Evolutionary conservation across 2,113 vertebrate genomes (phyloP).

Genomic region (Dasyprocta punctata): DNA sequence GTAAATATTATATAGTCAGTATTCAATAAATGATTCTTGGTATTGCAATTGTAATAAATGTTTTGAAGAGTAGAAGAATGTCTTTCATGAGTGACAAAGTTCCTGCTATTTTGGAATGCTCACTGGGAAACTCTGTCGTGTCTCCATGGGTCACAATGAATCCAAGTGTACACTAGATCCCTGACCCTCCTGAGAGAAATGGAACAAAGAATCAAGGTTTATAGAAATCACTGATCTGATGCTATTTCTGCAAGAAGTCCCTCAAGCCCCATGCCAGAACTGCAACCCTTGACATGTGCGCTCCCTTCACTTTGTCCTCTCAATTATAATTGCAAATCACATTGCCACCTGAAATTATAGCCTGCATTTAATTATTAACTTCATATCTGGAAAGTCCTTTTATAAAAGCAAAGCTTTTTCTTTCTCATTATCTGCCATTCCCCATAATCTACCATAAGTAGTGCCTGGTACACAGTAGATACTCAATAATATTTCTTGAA

Average conservation of each 20-base stretch:
- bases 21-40: background rate
- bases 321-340: no score
- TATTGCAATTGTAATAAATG: slow-evolving; percentile 17
- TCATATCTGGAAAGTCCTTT: background rate
- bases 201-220: background rate
- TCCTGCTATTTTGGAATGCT: background rate
- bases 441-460: background rate
- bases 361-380: background rate
- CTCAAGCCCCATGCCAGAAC: background rate
- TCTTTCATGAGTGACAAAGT: background rate
- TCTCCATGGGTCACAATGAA: background rate
- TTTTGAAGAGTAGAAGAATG: slow-evolving; percentile 1
- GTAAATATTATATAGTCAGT: slow-evolving; percentile 16
- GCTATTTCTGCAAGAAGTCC: background rate
- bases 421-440: background rate
- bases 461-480: background rate
- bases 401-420: background rate
- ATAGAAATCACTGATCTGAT: background rate
- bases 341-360: background rate
- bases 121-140: background rate
- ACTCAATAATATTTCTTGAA: background rate
- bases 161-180: background rate
- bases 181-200: background rate
- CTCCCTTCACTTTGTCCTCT: background rate
- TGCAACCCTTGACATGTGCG: background rate